Evolutionary conservation across 1,140 invertebrate genomes (phyloP).

Genomic region (Eulimnadia texana): DNA sequence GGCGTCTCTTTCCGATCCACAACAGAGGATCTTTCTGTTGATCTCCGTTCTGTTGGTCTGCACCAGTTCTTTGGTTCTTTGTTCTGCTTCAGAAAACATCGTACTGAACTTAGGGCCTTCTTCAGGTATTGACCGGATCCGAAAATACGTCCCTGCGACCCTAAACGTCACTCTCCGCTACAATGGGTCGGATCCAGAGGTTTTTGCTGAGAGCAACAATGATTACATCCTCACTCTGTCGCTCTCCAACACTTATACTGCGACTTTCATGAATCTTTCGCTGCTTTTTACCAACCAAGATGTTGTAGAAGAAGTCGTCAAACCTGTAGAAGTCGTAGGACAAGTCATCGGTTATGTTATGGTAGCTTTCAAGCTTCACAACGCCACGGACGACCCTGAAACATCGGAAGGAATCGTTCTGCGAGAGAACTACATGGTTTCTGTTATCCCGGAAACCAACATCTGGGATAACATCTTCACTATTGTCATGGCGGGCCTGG

Average conservation of each 20-base stretch:
- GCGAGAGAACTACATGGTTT: slow-evolving; percentile 2
- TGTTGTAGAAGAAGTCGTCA: not conserved
- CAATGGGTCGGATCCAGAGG: not conserved
- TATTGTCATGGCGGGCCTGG: not conserved
- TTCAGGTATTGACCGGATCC: not conserved
- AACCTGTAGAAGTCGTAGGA: not conserved
- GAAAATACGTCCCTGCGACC: not conserved
- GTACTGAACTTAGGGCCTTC: not conserved
- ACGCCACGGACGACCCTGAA: not conserved
- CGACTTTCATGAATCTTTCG: not conserved
- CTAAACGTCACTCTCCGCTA: not conserved
- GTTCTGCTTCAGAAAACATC: not conserved
- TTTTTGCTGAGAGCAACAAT: not conserved
- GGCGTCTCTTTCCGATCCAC: not conserved
- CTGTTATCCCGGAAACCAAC: slow-evolving; percentile 1
- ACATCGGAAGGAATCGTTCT: not conserved
- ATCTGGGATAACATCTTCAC: slow-evolving; percentile 14
- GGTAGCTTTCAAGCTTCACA: slow-evolving; percentile 5
- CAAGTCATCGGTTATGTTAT: slow-evolving; percentile 8
- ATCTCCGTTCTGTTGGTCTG: not conserved
- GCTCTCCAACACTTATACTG: not conserved
- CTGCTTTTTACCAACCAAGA: slow-evolving; percentile 8
- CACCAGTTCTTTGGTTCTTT: not conserved
- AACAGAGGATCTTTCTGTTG: not conserved
- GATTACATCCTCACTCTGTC: not conserved